Conservation (phyloP, 2,888 invertebrate genomes). For the Schrankia costaestrigalis region DNA sequence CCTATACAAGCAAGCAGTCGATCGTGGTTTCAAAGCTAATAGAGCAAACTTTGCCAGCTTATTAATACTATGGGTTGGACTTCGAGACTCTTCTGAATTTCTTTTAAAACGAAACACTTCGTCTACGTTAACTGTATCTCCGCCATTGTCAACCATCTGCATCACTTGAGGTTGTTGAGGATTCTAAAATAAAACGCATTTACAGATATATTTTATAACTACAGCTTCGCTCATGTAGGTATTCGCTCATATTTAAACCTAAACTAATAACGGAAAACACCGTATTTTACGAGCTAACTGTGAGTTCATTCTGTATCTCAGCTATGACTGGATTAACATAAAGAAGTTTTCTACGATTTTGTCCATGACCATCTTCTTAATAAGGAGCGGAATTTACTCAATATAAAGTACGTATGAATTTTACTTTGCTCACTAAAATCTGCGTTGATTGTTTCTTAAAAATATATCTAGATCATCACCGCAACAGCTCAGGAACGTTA, state of each 20-base stretch:
- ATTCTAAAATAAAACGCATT: constrained; percentile 40
- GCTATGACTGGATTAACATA: too few species aligned
- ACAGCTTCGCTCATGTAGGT: too few species aligned
- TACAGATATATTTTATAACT: not conserved
- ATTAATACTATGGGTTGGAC: constrained; percentile 71
- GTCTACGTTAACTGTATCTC: constrained; percentile 64
- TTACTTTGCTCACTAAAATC: too few species aligned
- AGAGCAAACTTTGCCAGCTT: constrained; percentile 76
- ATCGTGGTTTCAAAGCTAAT: constrained; percentile 76
- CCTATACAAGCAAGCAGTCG: constrained; percentile 81
- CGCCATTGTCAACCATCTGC: constrained; percentile 67
- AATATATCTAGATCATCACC: not conserved
- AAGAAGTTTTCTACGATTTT: too few species aligned
- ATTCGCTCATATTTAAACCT: too few species aligned
- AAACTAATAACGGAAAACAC: too few species aligned
- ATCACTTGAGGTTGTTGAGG: constrained; percentile 64
- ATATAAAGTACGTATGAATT: too few species aligned
- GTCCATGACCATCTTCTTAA: too few species aligned
- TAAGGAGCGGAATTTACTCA: too few species aligned
- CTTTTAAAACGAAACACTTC: constrained; percentile 68
- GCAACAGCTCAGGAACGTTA: not conserved
- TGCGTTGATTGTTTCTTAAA: too few species aligned
- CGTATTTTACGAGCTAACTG: too few species aligned
- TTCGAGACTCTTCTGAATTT: constrained; percentile 43
- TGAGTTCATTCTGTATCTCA: too few species aligned